A percentile compares a stretch with the other conserved stretches of the same genome.
Evolutionary conservation across 1,140 invertebrate genomes (phyloP).

Genomic region (Drosophila azteca): DNA sequence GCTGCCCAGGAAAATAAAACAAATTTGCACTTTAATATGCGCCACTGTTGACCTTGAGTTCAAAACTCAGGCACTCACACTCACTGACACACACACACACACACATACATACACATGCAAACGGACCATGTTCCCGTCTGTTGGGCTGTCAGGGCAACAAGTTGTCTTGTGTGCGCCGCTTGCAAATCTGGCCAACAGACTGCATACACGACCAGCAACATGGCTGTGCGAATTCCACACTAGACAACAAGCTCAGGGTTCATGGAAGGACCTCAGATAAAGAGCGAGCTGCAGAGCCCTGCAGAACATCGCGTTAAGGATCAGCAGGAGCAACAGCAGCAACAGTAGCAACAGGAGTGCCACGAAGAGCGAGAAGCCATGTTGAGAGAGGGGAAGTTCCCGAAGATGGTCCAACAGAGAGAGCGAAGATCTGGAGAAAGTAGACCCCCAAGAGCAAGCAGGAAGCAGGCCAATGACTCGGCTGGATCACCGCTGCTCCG

Average conservation of each 20-base stretch:
- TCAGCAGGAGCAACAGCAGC: too few relatives aligned
- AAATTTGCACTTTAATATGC: conserved; percentile 80
- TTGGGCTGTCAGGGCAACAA: conserved; percentile 57
- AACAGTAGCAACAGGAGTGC: too few relatives aligned
- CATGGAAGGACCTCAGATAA: not conserved
- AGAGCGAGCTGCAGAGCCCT: not conserved
- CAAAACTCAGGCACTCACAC: conserved; percentile 32
- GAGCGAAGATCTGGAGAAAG: too few relatives aligned
- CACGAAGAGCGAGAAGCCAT: too few relatives aligned
- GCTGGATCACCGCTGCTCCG: too few relatives aligned
- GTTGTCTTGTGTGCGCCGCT: conserved; percentile 52
- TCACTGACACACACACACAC: conserved; percentile 15
- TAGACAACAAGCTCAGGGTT: conserved; percentile 24
- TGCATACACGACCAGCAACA: conserved; percentile 46
- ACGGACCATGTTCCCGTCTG: conserved; percentile 10
- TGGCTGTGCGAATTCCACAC: conserved; percentile 46
- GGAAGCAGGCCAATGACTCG: too few relatives aligned
- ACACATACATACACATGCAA: conserved; percentile 28
- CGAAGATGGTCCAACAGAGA: too few relatives aligned
- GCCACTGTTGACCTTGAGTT: conserved; percentile 60
- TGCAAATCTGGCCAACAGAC: conserved; percentile 62
- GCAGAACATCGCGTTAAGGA: too few relatives aligned
- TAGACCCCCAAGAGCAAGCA: too few relatives aligned
- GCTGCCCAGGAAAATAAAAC: conserved; percentile 67
- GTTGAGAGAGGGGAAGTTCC: too few relatives aligned